Base-by-base conservation (phyloP, 1,140 invertebrate genomes). In the Wasmannia auropunctata region DNA sequence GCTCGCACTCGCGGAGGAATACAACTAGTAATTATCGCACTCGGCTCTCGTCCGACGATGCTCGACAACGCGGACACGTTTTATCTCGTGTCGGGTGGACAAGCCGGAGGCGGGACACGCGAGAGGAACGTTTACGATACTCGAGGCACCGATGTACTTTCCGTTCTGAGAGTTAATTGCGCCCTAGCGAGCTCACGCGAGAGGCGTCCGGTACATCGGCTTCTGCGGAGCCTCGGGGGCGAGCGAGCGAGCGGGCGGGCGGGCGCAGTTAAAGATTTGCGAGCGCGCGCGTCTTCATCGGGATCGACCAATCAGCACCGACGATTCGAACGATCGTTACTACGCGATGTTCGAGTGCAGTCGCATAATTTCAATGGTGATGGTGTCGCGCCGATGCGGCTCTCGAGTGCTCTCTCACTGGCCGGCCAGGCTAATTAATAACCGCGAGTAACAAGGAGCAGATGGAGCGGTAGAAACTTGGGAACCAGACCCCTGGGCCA, bases 351-450 rank as follows among this genome's bases (percentile, higher is more conserved):
- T 46, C 54, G 31, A 74, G n/a, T 7, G 19, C 14, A 34, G 70
- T 65, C 72, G 58, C 37, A 25, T 37, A 46, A 80, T 70, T 65
- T 49, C 28, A 34, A 49, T 37, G 51, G 34, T n/a, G 65, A 2
- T 54, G n/a, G 25, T 62, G 37, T 43, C 67, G 25, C 19, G 25
- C 19, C 56, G 51, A 31, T 14, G 22, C 31, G 28, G 25, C 67
- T 58, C 25, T 58, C 25, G n/a, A 6, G 25, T 3, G 43, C 63
- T 65, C 56, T 67, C 51, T 76, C 69, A 86, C 67, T 65, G 62
- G 31, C 60, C n/a, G n/a, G n/a, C 34, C n/a, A 56, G 86, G 91
- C 92, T 94, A 95, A 94, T 94, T 95, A 94, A 95, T 94, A 94
- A 94, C 91, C 86, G 85, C 75, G 81, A 75, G 91, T 94, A 94